Evolutionary conservation across 2,113 vertebrate genomes (phyloP).

Genomic region (Neolamprologus variostigma): DNA sequence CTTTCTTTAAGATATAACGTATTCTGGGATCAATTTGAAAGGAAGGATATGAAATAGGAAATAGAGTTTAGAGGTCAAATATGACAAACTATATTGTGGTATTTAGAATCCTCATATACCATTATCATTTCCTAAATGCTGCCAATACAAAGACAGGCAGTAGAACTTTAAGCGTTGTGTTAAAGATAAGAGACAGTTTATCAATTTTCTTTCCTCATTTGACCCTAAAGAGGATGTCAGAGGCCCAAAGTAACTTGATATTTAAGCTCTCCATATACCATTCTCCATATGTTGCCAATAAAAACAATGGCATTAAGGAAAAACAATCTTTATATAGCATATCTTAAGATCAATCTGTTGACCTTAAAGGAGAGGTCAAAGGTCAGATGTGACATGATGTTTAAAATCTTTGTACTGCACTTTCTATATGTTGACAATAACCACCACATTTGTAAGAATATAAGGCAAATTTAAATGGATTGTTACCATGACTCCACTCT

Average conservation of each 20-base stretch:
- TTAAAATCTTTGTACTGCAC: not conserved
- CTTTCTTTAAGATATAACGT: rapidly evolving
- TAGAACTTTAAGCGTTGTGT: not conserved
- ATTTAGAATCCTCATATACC: not conserved
- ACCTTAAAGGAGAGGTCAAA: not conserved
- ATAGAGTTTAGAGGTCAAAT: not conserved
- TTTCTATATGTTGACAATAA: not conserved
- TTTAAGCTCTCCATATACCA: not conserved
- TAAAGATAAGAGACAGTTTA: not conserved
- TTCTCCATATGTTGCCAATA: not conserved
- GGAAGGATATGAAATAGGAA: not conserved
- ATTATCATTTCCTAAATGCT: not conserved
- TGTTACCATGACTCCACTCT: not conserved
- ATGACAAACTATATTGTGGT: not conserved
- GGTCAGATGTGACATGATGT: not conserved
- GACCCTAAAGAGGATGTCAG: not conserved
- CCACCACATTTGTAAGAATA: not conserved
- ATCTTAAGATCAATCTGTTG: not conserved
- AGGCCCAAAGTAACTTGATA: not conserved
- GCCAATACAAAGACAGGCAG: not conserved
- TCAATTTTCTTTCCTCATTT: rapidly evolving
- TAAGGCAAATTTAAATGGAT: not conserved
- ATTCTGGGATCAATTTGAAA: not conserved
- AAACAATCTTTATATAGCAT: rapidly evolving
- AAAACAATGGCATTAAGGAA: not conserved